Conservation (phyloP, 2,113 vertebrate species). For the Myotis brandtii region DNA sequence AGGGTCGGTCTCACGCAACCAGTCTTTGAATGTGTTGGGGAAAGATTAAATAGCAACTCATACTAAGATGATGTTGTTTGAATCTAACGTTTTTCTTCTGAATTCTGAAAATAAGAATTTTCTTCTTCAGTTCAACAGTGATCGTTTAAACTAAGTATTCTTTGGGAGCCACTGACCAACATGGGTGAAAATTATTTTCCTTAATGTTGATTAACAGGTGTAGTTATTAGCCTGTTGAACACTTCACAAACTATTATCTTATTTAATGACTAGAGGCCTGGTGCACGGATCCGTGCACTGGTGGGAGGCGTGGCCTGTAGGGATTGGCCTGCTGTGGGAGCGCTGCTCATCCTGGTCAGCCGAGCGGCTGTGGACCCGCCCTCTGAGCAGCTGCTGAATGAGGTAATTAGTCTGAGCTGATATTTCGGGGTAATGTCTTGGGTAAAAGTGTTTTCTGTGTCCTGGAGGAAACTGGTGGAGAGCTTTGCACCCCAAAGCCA, state of each 20-base stretch:
- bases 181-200: slow-evolving; percentile 2
- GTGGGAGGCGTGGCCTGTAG: too few species aligned
- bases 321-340: too few species aligned
- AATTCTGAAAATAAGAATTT: background rate
- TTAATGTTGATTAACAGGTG: background rate
- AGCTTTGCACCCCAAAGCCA: too few species aligned
- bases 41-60: background rate
- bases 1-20: background rate
- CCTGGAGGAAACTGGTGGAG: too few species aligned
- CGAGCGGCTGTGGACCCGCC: too few species aligned
- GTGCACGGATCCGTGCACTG: too few species aligned
- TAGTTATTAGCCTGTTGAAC: background rate
- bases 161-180: background rate
- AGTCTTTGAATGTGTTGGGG: background rate
- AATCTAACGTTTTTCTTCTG: background rate
- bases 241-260: background rate
- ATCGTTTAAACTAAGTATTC: background rate
- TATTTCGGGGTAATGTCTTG: too few species aligned
- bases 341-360: too few species aligned
- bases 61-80: background rate
- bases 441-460: too few species aligned
- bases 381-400: too few species aligned
- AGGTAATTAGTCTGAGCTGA: too few species aligned
- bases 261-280: background rate
- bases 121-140: background rate